Conservation (phyloP, 1,140 invertebrate genomes). For the Drosophila repleta region DNA sequence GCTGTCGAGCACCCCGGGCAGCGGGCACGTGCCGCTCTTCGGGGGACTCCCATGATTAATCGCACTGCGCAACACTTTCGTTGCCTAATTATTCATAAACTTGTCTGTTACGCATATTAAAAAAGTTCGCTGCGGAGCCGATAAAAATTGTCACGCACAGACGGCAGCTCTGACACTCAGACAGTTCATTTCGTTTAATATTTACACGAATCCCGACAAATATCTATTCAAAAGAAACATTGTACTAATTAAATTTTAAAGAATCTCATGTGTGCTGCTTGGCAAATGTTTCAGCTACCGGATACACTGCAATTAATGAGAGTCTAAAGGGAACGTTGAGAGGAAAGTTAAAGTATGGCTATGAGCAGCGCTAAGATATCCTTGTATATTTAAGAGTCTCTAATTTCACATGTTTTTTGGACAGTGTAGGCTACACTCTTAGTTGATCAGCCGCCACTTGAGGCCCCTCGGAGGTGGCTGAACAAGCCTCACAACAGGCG, state of each 20-base stretch:
- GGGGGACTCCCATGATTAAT: constrained; percentile 60
- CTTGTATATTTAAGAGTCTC: no score
- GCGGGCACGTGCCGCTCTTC: constrained; percentile 26
- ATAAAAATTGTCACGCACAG: constrained; percentile 53
- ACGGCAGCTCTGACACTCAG: constrained; percentile 53
- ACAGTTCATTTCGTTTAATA: constrained; percentile 52
- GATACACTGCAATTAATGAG: constrained; percentile 9
- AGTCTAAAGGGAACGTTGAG: no score
- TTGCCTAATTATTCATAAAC: constrained; percentile 77
- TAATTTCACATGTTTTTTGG: no score
- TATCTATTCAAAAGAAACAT: background rate
- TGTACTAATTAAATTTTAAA: constrained; percentile 60
- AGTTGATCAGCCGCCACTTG: background rate
- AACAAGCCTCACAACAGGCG: background rate
- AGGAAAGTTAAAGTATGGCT: no score
- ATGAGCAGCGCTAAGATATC: no score
- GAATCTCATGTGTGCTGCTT: constrained; percentile 13
- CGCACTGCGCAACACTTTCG: constrained; percentile 44
- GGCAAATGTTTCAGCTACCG: background rate
- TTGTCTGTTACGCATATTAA: constrained; percentile 67
- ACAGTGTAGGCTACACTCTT: constrained; percentile 1
- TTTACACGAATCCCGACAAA: background rate
- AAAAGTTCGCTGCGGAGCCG: constrained; percentile 52
- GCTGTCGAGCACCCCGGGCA: constrained; percentile 13
- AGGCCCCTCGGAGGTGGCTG: background rate